These are phyloP conservation scores for Orius laevigatus DNA, from an alignment of 1,140 invertebrate species.

Conservation along the genomic window DNA sequence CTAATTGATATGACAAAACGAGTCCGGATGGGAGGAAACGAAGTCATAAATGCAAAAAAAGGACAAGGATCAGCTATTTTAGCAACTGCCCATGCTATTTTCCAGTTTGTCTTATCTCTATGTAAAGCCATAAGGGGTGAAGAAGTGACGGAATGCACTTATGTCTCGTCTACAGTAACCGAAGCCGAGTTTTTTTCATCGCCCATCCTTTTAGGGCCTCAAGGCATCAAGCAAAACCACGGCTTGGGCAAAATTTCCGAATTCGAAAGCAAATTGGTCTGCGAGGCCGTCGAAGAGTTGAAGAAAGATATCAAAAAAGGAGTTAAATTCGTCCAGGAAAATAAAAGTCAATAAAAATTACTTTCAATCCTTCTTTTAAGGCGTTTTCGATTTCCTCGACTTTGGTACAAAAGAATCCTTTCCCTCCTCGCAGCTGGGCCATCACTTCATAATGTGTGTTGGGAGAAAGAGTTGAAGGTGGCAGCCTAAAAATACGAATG, in stretches of 20 bases:
- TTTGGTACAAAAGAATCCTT: slow-evolving; percentile 63
- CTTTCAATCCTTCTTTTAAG: slow-evolving; percentile 43
- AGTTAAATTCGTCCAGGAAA: not conserved
- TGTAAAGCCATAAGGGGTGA: slow-evolving; percentile 74
- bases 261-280: slow-evolving; percentile 72
- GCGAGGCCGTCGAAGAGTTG: slow-evolving; percentile 80
- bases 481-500: slow-evolving; percentile 40
- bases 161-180: slow-evolving; percentile 75
- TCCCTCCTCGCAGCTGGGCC: slow-evolving; percentile 56
- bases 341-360: slow-evolving; percentile 22
- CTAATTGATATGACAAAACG: not conserved
- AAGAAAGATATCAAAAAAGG: slow-evolving; percentile 53
- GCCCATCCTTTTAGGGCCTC: slow-evolving; percentile 75
- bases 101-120: slow-evolving; percentile 69
- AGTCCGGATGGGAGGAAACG: slow-evolving; percentile 25
- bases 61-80: slow-evolving; percentile 96
- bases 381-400: slow-evolving; percentile 55
- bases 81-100: slow-evolving; percentile 95
- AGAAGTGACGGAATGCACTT: slow-evolving; percentile 84
- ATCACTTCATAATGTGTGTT: slow-evolving; percentile 78
- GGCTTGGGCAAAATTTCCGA: slow-evolving; percentile 74
- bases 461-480: slow-evolving; percentile 59
- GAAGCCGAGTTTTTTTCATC: slow-evolving; percentile 89
- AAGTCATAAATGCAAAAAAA: slow-evolving; percentile 97
- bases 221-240: slow-evolving; percentile 86